phyloP scores from a whole-genome alignment of 2,113 vertebrate species.

The Herpetotheres cachinnans region DNA sequence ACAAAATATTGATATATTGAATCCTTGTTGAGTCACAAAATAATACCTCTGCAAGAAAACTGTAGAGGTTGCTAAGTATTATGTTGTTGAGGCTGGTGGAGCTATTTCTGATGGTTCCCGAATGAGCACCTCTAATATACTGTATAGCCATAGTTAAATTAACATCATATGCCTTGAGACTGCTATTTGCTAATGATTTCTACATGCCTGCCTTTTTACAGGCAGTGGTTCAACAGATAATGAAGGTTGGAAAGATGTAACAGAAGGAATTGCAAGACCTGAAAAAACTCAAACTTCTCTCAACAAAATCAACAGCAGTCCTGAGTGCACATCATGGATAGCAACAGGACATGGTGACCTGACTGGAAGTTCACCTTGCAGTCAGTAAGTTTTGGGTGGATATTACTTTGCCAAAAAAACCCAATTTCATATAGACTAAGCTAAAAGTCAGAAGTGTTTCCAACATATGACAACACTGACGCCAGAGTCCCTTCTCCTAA shows the following conservation, averaged over 20 bases:
- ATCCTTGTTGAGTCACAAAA: constrained; percentile 28
- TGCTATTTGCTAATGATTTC: constrained; percentile 13
- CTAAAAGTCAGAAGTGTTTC: background rate
- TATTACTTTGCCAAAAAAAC: background rate
- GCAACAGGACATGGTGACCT: background rate
- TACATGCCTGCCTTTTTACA: background rate
- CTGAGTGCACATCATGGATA: background rate
- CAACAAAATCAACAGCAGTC: background rate
- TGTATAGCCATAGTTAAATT: constrained; percentile 44
- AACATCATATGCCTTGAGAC: background rate
- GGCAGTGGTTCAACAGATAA: background rate
- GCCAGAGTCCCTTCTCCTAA: background rate
- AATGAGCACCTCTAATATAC: constrained; percentile 10
- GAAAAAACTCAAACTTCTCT: background rate
- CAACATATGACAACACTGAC: background rate
- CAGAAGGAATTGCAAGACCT: background rate
- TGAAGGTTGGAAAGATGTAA: background rate
- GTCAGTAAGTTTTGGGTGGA: background rate
- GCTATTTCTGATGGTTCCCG: constrained; percentile 27
- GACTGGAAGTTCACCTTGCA: background rate
- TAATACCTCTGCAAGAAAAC: constrained; percentile 24
- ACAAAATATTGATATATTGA: background rate
- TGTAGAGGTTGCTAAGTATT: constrained; percentile 40
- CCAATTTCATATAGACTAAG: background rate
- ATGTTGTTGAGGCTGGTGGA: background rate